Evolutionary conservation across 2,113 vertebrate genomes (phyloP).

Genomic region (Vulpes ferrilata): DNA sequence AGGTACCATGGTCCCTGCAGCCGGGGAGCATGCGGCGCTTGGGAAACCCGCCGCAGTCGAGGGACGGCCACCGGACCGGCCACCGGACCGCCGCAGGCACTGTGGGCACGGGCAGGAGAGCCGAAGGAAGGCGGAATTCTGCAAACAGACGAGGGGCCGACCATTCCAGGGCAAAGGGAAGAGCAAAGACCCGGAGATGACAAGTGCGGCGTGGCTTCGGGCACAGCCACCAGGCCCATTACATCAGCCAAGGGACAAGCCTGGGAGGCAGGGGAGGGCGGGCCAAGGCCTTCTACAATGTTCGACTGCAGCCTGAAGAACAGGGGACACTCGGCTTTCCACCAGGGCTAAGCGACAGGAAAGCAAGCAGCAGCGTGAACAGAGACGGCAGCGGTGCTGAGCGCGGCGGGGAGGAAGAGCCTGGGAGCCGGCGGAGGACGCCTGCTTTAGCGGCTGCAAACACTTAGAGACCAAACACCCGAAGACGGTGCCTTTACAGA

Average conservation of each 20-base stretch:
- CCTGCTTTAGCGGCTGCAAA: fast-evolving
- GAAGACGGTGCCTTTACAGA: background rate
- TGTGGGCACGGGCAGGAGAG: fast-evolving
- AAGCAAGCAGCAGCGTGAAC: fast-evolving
- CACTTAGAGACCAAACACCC: background rate
- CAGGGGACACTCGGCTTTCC: too few species aligned
- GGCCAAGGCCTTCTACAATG: background rate
- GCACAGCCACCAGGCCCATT: fast-evolving
- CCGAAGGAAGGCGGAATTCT: background rate
- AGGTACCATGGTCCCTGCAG: fast-evolving
- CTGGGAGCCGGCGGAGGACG: fast-evolving
- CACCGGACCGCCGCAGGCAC: too few species aligned
- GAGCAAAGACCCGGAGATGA: background rate
- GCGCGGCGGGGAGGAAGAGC: fast-evolving
- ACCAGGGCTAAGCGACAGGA: fast-evolving
- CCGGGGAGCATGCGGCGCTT: fast-evolving
- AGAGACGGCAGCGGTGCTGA: fast-evolving
- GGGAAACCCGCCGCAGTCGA: background rate
- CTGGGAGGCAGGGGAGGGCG: background rate
- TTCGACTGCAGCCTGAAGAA: background rate
- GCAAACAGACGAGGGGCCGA: background rate
- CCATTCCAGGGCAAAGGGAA: background rate
- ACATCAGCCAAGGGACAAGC: fast-evolving
- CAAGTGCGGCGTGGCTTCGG: fast-evolving
- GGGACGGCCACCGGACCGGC: background rate